Conservation (phyloP, 2,113 vertebrate genomes). For the Oncorhynchus masou region DNA sequence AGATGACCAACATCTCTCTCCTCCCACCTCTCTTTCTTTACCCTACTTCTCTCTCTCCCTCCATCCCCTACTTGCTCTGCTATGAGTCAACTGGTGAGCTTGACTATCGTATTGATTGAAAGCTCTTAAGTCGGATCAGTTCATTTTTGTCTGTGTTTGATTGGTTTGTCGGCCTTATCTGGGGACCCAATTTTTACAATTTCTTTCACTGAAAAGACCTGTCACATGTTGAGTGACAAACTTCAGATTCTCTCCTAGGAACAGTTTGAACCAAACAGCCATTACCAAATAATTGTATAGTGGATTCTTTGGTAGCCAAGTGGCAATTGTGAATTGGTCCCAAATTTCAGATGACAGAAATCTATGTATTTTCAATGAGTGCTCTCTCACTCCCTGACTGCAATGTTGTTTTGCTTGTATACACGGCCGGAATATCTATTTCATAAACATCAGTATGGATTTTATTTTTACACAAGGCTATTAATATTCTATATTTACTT, state of each 20-base stretch:
- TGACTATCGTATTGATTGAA: constrained; percentile 64
- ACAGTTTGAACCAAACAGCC: constrained; percentile 34
- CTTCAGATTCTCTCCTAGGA: constrained; percentile 49
- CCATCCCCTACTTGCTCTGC: constrained; percentile 20
- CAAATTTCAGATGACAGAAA: too few species aligned
- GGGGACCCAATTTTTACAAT: constrained; percentile 58
- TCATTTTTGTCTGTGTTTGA: constrained; percentile 65
- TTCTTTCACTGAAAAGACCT: constrained; percentile 61
- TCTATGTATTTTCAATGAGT: too few species aligned
- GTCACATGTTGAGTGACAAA: constrained; percentile 71
- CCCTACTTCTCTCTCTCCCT: neutral
- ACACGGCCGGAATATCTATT: too few species aligned
- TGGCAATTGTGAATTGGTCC: too few species aligned
- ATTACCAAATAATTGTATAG: neutral
- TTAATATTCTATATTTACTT: too few species aligned
- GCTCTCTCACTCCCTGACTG: too few species aligned
- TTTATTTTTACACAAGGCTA: too few species aligned
- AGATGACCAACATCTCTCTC: neutral
- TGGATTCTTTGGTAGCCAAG: too few species aligned
- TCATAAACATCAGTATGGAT: too few species aligned
- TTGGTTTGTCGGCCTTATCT: constrained; percentile 68
- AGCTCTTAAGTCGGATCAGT: constrained; percentile 60
- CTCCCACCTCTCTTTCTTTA: neutral
- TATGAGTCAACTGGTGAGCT: constrained; percentile 46
- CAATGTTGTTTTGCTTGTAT: too few species aligned